phyloP scores from a whole-genome alignment of 2,113 vertebrate genomes.

The Polypterus bichir region DNA sequence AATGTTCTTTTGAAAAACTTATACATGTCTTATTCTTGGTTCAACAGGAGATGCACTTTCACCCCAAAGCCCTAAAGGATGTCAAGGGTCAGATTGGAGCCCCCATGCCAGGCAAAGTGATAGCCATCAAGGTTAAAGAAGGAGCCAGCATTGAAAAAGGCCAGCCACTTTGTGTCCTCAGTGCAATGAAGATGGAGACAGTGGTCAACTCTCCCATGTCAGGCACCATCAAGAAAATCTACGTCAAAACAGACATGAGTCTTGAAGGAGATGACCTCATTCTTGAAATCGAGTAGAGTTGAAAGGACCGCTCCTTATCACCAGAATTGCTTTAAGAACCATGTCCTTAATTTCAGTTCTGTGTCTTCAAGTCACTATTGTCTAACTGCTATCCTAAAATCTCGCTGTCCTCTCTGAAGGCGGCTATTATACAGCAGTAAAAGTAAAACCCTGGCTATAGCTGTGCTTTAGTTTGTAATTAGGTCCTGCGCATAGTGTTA shows the following conservation, averaged over 20 bases:
- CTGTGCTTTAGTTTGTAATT: too few species aligned
- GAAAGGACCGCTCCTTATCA: constrained; percentile 2
- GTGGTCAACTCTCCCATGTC: constrained; percentile 75
- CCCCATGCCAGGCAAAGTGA: constrained; percentile 84
- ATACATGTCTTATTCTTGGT: not conserved
- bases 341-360: too few species aligned
- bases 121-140: constrained; percentile 67
- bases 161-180: constrained; percentile 76
- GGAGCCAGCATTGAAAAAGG: constrained; percentile 64
- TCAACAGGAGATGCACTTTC: constrained; percentile 82
- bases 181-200: constrained; percentile 91
- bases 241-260: constrained; percentile 55
- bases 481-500: too few species aligned
- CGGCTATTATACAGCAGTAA: too few species aligned
- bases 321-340: too few species aligned
- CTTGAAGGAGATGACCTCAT: constrained; percentile 86
- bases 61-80: constrained; percentile 80
- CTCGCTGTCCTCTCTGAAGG: too few species aligned
- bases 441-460: too few species aligned
- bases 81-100: constrained; percentile 84
- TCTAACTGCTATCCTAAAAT: too few species aligned
- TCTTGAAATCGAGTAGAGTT: constrained; percentile 62
- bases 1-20: too few species aligned
- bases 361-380: too few species aligned
- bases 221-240: constrained; percentile 58